Percentiles rank a stretch among this genome's conserved stretches.
Conservation (phyloP, 2,113 vertebrate genomes). For the Patagioenas fasciata region DNA sequence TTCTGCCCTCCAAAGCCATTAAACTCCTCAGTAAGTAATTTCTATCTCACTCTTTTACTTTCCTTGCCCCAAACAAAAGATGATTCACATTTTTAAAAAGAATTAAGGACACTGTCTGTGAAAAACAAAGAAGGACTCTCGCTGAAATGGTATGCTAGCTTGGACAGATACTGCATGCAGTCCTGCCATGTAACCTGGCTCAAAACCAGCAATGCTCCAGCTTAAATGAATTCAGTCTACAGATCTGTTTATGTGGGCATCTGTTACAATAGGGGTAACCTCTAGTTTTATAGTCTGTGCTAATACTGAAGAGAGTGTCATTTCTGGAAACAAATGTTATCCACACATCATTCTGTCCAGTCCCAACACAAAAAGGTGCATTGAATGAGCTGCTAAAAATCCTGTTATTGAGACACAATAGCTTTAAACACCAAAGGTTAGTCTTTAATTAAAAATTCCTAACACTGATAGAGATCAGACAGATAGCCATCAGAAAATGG, state of each 20-base stretch:
- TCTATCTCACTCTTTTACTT: not conserved
- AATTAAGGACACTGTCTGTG: not conserved
- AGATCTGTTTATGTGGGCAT: not conserved
- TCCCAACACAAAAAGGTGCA: not conserved
- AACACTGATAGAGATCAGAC: not conserved
- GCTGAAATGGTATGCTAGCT: constrained; percentile 24
- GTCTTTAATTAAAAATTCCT: not conserved
- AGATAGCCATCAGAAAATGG: not conserved
- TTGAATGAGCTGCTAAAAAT: not conserved
- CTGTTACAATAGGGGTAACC: not conserved
- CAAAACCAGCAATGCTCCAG: constrained; percentile 11
- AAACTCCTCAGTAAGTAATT: not conserved
- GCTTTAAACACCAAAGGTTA: not conserved
- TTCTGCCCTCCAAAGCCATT: constrained; percentile 5
- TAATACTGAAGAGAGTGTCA: not conserved
- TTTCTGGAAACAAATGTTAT: not conserved
- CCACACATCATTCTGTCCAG: not conserved
- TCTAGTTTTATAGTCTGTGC: not conserved
- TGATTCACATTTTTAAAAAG: constrained; percentile 9
- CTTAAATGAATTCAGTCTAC: not conserved
- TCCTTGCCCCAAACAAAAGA: constrained; percentile 21
- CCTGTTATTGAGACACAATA: not conserved
- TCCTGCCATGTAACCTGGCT: constrained; percentile 31
- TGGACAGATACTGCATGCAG: not conserved
- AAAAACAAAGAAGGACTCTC: not conserved